Conservation (phyloP, 2,113 vertebrate species). For the Notothenia coriiceps region DNA sequence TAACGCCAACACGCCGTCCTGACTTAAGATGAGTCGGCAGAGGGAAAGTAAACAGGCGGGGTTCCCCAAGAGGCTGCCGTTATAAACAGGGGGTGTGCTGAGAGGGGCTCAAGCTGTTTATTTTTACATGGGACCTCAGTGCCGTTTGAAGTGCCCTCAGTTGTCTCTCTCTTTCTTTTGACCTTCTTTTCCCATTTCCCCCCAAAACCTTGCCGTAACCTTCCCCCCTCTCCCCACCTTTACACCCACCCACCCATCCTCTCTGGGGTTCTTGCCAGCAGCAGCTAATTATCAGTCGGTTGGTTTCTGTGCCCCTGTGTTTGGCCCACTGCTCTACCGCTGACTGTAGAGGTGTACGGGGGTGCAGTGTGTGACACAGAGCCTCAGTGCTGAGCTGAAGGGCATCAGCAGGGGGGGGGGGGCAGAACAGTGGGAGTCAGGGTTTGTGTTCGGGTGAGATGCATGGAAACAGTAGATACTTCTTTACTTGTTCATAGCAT, state of each 20-base stretch:
- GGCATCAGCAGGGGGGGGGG: constrained; percentile 29
- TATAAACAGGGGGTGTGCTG: constrained; percentile 54
- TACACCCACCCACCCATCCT: constrained; percentile 13
- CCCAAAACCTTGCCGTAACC: constrained; percentile 27
- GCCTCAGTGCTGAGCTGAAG: constrained; percentile 15
- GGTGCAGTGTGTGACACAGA: background rate
- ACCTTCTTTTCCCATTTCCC: constrained; percentile 34
- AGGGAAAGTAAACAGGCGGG: constrained; percentile 65
- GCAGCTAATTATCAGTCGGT: constrained; percentile 59
- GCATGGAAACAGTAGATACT: background rate
- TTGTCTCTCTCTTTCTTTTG: constrained; percentile 10
- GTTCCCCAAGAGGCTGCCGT: constrained; percentile 54
- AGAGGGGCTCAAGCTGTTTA: constrained; percentile 60
- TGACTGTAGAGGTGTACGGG: constrained; percentile 4
- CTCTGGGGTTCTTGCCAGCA: constrained; percentile 35
- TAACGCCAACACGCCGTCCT: constrained; percentile 53
- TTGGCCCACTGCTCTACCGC: constrained; percentile 38
- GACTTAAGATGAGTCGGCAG: constrained; percentile 66
- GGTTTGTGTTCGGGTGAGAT: background rate
- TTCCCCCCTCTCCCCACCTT: background rate
- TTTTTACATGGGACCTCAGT: constrained; percentile 57
- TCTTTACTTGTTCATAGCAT: background rate
- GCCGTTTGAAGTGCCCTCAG: constrained; percentile 56
- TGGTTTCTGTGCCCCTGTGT: constrained; percentile 24
- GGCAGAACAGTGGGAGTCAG: background rate